phyloP scores from a whole-genome alignment of 2,888 invertebrate species.

The Cephalotes varians region DNA sequence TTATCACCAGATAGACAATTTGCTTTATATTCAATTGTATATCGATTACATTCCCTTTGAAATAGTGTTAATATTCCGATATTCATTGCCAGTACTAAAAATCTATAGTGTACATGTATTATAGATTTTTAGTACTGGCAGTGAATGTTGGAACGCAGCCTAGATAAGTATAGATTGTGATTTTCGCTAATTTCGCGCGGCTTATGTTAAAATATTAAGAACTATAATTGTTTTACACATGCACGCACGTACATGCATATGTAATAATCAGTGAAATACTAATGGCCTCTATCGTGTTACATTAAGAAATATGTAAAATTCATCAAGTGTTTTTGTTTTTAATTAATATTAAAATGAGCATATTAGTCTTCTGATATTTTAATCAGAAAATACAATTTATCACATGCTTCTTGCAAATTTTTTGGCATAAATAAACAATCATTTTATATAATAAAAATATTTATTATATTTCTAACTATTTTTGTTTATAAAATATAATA shows the following conservation, averaged over 20 bases:
- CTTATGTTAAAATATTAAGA: no score
- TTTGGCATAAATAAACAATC: slow-evolving; percentile 1
- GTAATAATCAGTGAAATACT: not conserved
- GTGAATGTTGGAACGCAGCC: no score
- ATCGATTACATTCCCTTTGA: no score
- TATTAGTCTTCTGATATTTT: not conserved
- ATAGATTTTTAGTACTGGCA: no score
- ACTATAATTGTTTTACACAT: not conserved
- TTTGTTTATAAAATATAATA: slow-evolving; percentile 41
- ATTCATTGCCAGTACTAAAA: no score
- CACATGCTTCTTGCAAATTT: not conserved
- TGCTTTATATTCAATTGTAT: no score
- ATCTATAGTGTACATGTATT: no score
- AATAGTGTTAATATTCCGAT: no score
- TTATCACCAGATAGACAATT: no score
- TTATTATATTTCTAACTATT: slow-evolving; percentile 18
- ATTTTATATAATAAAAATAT: slow-evolving; percentile 17
- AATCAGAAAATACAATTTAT: not conserved
- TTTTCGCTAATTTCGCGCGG: no score
- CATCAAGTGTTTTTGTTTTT: not conserved
- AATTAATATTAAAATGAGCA: not conserved
- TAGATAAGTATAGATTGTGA: no score
- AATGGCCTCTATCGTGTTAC: not conserved
- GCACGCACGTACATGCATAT: not conserved
- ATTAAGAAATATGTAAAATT: not conserved